phyloP scores from a whole-genome alignment of 2,113 vertebrate genomes.

The Saguinus imperator region DNA sequence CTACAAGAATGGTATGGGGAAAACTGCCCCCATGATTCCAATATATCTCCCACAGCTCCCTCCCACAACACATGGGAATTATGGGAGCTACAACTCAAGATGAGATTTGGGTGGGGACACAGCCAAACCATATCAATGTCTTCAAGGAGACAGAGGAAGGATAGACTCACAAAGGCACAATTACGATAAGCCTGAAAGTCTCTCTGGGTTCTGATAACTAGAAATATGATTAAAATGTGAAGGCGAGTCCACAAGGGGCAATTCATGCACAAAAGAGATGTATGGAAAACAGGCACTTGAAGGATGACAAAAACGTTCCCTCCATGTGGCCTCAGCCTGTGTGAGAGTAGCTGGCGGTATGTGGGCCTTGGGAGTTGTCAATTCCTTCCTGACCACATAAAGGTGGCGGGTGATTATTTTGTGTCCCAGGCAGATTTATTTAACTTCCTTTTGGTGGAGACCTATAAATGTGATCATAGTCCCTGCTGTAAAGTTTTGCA shows the following conservation, averaged over 20 bases:
- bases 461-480: constrained; percentile 51
- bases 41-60: no score
- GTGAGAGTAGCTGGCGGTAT: not conserved
- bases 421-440: constrained; percentile 54
- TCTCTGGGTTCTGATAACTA: not conserved
- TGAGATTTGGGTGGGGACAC: no score
- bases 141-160: not conserved
- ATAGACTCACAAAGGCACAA: not conserved
- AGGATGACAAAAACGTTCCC: not conserved
- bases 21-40: no score
- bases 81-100: no score
- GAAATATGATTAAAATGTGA: not conserved
- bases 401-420: constrained; percentile 47
- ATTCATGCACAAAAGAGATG: not conserved
- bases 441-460: constrained; percentile 54
- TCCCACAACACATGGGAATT: no score
- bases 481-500: constrained; percentile 38
- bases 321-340: not conserved
- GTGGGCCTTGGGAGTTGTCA: not conserved
- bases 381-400: not conserved
- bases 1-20: no score
- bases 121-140: no score
- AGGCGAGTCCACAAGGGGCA: not conserved
- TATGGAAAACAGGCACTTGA: not conserved
- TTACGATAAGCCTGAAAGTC: not conserved